Base-by-base conservation (phyloP, 2,797 vertebrate genomes). In the Oceanodroma leucorhoa region DNA sequence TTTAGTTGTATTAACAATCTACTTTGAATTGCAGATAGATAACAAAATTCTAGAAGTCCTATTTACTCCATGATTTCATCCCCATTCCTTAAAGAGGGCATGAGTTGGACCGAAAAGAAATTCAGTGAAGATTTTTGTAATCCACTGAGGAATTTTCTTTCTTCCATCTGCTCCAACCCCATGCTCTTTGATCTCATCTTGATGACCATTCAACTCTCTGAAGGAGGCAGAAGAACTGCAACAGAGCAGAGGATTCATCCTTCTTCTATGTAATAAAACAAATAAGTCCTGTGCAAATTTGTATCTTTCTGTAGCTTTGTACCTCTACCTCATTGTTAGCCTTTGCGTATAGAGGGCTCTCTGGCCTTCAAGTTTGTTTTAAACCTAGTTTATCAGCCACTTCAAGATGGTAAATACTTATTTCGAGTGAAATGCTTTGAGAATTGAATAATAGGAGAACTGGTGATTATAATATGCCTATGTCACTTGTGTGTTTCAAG, bases 331-430 rank as follows among this genome's bases (percentile, higher is more conserved):
- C 11, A 19, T 34, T 58, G n/a, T 79, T 89, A 91, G 40, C 38
- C 50, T 90, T 77, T 73, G 45, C 45, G 11, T 76, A 57, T 29
- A 51, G 64, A 90, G 38, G 53, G 40, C 34, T 78, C 51, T 80
- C 55, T 84, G 77, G 22, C 64, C 70, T 87, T 94, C 38, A 46
- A 6, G 77, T 90, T 90, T 84, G n/a, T 76, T 94, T 90, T 77
- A 77, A 91, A 94, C 40, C 27, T 72, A 46, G 43, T 82, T 93
- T 95, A 93, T 94, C 88, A 64, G 70, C 23, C 53, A 60, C 89
- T 96, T 96, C 55, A 87, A 72, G 69, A 78, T 55, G 46, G 85
- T 76, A 61, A 83, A 86, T 81, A 91, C 53, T 86, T 88, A 70
- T 30, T 85, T 90, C 77, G 94, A 83, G 40, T 46, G 46, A 93